These are phyloP conservation scores for Drosophila cyrtoloma DNA, from an alignment of 2,888 invertebrate species.

Conservation along the genomic window DNA sequence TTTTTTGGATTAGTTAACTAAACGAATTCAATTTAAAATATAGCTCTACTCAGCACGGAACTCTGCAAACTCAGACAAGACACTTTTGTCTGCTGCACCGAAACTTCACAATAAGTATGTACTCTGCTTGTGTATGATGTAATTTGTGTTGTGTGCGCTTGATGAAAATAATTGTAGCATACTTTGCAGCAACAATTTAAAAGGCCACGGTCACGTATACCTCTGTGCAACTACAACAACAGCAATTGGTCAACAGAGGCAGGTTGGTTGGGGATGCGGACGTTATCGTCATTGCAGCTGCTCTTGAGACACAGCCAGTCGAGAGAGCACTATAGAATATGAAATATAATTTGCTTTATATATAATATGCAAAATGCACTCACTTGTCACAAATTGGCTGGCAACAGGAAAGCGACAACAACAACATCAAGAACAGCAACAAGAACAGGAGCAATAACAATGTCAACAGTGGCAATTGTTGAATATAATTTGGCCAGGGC, in stretches of 20 bases:
- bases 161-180: constrained; percentile 80
- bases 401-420: constrained; percentile 21
- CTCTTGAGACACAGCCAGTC: constrained; percentile 66
- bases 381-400: constrained; percentile 73
- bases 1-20: neutral
- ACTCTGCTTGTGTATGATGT: constrained; percentile 6
- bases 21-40: neutral
- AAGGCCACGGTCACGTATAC: constrained; percentile 72
- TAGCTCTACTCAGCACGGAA: neutral
- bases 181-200: constrained; percentile 64
- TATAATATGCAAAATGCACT: constrained; percentile 64
- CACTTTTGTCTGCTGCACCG: constrained; percentile 52
- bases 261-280: constrained; percentile 23
- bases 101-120: constrained; percentile 16
- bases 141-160: constrained; percentile 47
- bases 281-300: constrained; percentile 42
- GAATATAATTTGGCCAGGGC: constrained; percentile 44
- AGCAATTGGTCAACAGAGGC: constrained; percentile 27
- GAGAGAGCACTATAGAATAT: constrained; percentile 58
- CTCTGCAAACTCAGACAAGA: neutral
- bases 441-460: constrained; percentile 4
- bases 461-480: constrained; percentile 48
- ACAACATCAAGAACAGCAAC: neutral
- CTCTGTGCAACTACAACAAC: constrained; percentile 1
- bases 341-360: constrained; percentile 75